Conservation (phyloP, 2,888 invertebrate genomes). For the Lymantria monacha region DNA sequence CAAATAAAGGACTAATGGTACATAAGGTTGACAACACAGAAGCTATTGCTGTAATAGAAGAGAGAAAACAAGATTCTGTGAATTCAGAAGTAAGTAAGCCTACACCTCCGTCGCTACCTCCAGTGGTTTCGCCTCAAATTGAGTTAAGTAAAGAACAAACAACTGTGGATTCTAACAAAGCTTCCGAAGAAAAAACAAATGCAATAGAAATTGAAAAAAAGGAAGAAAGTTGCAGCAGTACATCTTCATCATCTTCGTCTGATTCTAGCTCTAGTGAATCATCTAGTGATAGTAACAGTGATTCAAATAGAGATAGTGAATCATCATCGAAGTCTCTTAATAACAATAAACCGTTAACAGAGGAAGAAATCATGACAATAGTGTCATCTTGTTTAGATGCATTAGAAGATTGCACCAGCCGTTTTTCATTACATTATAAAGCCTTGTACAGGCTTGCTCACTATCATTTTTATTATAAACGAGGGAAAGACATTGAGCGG, state of each 20-base stretch:
- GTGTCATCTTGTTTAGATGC: constrained; percentile 88
- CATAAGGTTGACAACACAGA: constrained; percentile 30
- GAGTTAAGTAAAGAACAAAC: constrained; percentile 27
- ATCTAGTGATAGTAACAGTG: constrained; percentile 76
- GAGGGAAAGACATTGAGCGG: constrained; percentile 85
- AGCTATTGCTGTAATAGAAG: constrained; percentile 14
- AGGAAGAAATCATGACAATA: constrained; percentile 82
- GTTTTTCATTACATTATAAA: constrained; percentile 96
- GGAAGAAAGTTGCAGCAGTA: constrained; percentile 63
- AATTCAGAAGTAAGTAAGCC: constrained; percentile 18
- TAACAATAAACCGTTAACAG: constrained; percentile 63
- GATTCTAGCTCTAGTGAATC: constrained; percentile 83
- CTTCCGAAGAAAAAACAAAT: constrained; percentile 31
- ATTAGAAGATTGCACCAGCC: constrained; percentile 90
- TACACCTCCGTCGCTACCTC: constrained; percentile 14
- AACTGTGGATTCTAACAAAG: constrained; percentile 21
- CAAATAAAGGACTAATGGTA: constrained; percentile 46
- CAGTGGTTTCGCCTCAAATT: constrained; percentile 5
- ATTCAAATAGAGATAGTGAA: constrained; percentile 79
- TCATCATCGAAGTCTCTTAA: constrained; percentile 66
- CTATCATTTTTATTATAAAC: constrained; percentile 89
- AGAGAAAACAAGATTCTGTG: constrained; percentile 20
- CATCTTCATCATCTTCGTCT: constrained; percentile 68
- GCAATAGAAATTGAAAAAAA: constrained; percentile 51
- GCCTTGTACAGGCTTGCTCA: constrained; percentile 93